Evolutionary conservation across 2,113 vertebrate species (phyloP).

Genomic region (Vombatus ursinus): DNA sequence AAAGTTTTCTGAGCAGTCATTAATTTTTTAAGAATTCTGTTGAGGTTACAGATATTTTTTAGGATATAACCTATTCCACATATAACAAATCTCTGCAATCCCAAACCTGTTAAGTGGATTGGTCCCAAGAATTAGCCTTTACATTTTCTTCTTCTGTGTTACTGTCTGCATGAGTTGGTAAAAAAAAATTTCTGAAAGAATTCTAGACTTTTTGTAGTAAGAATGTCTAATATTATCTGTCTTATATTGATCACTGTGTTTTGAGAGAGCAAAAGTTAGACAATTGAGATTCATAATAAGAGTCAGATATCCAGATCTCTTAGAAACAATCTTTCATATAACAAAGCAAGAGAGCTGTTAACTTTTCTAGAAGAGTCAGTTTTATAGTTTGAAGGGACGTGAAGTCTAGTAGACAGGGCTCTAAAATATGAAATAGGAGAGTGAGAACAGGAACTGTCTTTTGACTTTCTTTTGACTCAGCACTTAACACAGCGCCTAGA

Average conservation of each 20-base stretch:
- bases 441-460: background rate
- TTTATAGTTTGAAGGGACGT: background rate
- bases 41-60: background rate
- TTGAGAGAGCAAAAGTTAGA: background rate
- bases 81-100: background rate
- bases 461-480: background rate
- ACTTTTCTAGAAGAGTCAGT: background rate
- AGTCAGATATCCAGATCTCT: background rate
- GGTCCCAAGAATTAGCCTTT: slow-evolving; percentile 8
- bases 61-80: background rate
- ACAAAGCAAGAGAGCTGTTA: background rate
- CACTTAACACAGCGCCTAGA: background rate
- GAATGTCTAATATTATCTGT: background rate
- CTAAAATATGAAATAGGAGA: background rate
- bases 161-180: background rate
- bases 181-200: background rate
- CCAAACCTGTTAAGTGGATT: background rate
- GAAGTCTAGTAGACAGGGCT: background rate
- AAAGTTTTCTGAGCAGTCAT: background rate
- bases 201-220: background rate
- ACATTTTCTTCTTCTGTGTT: background rate
- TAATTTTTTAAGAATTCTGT: background rate
- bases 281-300: slow-evolving; percentile 1
- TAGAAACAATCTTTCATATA: background rate
- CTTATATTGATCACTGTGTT: background rate